Evolutionary conservation across 2,888 invertebrate genomes (phyloP), one percentile per base, ranked within the genome.

Genomic region (Teinopalpus imperialis): DNA sequence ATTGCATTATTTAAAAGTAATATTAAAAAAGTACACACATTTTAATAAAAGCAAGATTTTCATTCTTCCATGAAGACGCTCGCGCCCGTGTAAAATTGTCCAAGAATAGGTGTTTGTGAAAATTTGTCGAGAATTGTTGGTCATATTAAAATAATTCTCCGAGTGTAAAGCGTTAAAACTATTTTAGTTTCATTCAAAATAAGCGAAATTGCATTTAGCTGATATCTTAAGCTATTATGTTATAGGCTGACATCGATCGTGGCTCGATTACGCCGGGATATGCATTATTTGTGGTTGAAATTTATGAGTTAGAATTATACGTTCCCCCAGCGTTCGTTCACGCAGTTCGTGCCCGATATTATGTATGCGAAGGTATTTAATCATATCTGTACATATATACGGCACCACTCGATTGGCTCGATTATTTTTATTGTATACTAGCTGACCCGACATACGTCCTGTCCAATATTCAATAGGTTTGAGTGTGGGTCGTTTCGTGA

Each of bases 281-380:
- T 66, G 64, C 72, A 74, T 74, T 73, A 74, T 74, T 72, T 74
- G 68, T 67, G 61, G 55, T 56, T 61, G 58, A 71, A 72, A 74
- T 74, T 73, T 74, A 74, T 73, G 74, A 68, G 65, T 70, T 69
- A 67, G 71, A 74, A 74, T 74, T 74, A 73, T 61, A 73, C 58
- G 69, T 57, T 56, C 48, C 30, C 44, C 27, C 53, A 54, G 54
- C 53, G 50, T 57, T 43, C 53, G 56, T 52, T 53, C 56, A 40
- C 52, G 56, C 49, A 43, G 54, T 56, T 52, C 56, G 57, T 56
- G 45, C 32, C 45, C 14, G 39, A 40, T 21, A 14, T 7, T 45
- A 31, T 39, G 26, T 27, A 45, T 27, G 18, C 13, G 8, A 3
- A 14, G 26, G 20, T 21, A 27, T 14, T 30, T 40, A 40, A 39